These are phyloP conservation scores for Poeciliopsis retropinna DNA, from an alignment of 2,113 vertebrate genomes.

Conservation along the genomic window DNA sequence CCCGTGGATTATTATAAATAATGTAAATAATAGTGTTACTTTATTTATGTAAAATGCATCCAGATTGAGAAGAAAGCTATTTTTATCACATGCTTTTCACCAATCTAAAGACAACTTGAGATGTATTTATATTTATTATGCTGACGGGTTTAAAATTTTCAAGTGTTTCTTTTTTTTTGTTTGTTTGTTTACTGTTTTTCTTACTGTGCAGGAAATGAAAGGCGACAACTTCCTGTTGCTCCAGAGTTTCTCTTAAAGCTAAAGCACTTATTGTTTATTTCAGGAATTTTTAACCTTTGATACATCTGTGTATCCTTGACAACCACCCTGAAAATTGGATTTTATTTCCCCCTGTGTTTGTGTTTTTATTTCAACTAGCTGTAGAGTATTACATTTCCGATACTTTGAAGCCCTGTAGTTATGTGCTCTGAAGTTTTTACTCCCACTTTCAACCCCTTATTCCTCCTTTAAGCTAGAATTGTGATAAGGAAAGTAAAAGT, in stretches of 20 bases:
- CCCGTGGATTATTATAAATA: conserved; percentile 27
- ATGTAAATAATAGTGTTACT: conserved; percentile 56
- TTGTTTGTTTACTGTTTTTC: neutral
- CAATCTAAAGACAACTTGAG: conserved; percentile 58
- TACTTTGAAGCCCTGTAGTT: neutral
- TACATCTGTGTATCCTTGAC: neutral
- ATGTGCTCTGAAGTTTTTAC: neutral
- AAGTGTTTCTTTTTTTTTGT: conserved; percentile 11
- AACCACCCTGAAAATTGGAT: neutral
- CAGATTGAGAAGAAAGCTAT: conserved; percentile 65
- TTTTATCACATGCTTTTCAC: conserved; percentile 72
- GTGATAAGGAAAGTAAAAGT: neutral
- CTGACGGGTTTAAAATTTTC: conserved; percentile 41
- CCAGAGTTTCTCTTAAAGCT: conserved; percentile 11
- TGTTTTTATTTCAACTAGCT: conserved; percentile 32
- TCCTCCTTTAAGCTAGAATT: conserved; percentile 1
- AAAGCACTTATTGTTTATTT: conserved; percentile 45
- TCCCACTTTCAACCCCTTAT: neutral
- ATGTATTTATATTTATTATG: conserved; percentile 79
- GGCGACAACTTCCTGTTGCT: neutral
- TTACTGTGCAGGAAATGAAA: neutral
- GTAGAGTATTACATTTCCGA: conserved; percentile 14
- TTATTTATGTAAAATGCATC: conserved; percentile 69
- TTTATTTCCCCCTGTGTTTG: neutral
- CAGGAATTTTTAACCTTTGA: neutral